These are phyloP conservation scores for Mythimna vitellina DNA, from an alignment of 2,888 invertebrate species.

Conservation along the genomic window DNA sequence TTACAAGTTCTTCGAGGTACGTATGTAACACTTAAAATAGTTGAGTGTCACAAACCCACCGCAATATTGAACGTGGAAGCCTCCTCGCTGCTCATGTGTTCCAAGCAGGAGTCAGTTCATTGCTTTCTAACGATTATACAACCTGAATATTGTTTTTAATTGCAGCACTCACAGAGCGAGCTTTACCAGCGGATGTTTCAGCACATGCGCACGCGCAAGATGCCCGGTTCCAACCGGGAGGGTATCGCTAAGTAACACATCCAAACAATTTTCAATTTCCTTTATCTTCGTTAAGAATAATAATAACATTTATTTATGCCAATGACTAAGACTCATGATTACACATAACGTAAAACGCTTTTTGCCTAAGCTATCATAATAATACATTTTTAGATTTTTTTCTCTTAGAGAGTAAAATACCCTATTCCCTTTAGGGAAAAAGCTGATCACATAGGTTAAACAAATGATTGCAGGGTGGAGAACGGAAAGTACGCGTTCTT, in stretches of 20 bases:
- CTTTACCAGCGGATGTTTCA: slow-evolving; percentile 94
- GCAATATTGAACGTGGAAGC: background rate
- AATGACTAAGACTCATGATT: no score
- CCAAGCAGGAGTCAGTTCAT: background rate
- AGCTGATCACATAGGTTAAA: background rate
- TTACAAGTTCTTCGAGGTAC: slow-evolving; percentile 96
- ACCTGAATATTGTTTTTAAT: background rate
- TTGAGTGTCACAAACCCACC: background rate
- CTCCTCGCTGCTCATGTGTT: background rate
- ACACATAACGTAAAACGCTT: no score
- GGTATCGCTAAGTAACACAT: slow-evolving; percentile 90
- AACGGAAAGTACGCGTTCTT: slow-evolving; percentile 94
- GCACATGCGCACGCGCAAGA: slow-evolving; percentile 92
- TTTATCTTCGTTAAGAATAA: background rate
- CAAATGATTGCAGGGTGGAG: slow-evolving; percentile 65
- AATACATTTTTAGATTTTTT: no score
- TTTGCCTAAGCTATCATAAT: no score
- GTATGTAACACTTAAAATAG: slow-evolving; percentile 24
- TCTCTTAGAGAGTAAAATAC: no score
- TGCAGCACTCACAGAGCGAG: slow-evolving; percentile 93
- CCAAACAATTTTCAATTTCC: background rate
- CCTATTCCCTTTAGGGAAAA: background rate
- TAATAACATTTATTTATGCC: no score
- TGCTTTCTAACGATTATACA: background rate
- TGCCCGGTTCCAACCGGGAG: slow-evolving; percentile 90